These are phyloP conservation scores for Dysidea cf. avara DNA, from an alignment of 37 sponge, comb jelly and placozoan species.

Conservation along the genomic window DNA sequence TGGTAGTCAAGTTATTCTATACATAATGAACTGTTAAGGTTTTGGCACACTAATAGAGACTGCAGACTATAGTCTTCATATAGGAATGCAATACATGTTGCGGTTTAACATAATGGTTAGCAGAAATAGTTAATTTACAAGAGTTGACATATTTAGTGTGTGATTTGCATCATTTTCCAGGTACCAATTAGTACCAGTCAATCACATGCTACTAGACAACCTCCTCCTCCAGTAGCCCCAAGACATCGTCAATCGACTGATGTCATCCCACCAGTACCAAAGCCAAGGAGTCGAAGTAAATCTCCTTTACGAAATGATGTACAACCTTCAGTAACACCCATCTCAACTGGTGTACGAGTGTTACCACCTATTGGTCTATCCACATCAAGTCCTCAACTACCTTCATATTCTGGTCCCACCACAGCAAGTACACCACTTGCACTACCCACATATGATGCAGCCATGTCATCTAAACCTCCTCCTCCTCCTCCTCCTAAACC, in stretches of 20 bases:
- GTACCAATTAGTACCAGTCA: too few relatives aligned
- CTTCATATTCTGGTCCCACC: not conserved
- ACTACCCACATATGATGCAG: not conserved
- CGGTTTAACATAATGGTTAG: too few relatives aligned
- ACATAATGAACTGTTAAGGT: too few relatives aligned
- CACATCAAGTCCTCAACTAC: not conserved
- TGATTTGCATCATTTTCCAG: too few relatives aligned
- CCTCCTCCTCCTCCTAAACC: constrained; percentile 1
- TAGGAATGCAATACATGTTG: too few relatives aligned
- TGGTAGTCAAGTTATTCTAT: too few relatives aligned
- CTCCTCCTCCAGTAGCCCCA: not conserved
- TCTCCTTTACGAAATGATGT: not conserved
- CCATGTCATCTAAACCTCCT: not conserved
- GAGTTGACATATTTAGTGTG: too few relatives aligned
- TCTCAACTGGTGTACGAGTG: constrained; percentile 3
- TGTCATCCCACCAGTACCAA: constrained; percentile 18
- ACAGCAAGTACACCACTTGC: not conserved
- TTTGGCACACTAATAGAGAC: too few relatives aligned
- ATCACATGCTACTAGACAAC: not conserved
- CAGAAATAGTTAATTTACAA: too few relatives aligned
- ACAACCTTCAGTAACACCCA: not conserved
- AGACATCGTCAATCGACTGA: not conserved
- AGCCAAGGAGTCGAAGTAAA: constrained; percentile 9
- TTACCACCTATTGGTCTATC: not conserved
- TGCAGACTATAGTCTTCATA: too few relatives aligned